phyloP scores from a whole-genome alignment of 2,113 vertebrate species.

The Hippopotamus amphibius region DNA sequence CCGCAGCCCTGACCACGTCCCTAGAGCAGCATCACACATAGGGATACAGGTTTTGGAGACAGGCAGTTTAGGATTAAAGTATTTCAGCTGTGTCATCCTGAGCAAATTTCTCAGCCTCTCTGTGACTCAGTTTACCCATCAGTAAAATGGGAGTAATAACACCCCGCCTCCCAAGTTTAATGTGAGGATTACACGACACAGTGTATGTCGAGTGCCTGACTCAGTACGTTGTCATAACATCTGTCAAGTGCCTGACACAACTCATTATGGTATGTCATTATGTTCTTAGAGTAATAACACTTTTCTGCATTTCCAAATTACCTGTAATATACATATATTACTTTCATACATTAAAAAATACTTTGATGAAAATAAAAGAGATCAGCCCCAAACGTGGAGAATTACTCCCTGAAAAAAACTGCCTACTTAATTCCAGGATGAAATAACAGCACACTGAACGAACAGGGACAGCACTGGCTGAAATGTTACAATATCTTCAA shows the following conservation, averaged over 20 bases:
- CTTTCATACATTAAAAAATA: not conserved
- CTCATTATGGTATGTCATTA: not conserved
- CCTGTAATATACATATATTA: not conserved
- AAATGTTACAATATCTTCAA: not conserved
- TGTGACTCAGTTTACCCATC: not conserved
- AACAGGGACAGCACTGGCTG: not conserved
- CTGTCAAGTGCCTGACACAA: not conserved
- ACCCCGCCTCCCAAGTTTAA: not conserved
- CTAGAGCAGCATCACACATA: not conserved
- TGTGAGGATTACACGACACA: not conserved
- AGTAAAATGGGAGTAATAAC: not conserved
- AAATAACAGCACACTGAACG: not conserved
- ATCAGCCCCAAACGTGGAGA: not conserved
- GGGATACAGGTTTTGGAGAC: not conserved
- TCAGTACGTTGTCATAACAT: not conserved
- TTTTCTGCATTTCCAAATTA: not conserved
- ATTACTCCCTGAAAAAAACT: not conserved
- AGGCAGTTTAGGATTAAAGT: not conserved
- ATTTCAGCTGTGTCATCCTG: not conserved
- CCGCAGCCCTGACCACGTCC: not conserved
- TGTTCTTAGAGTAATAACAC: not conserved
- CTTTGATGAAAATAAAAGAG: not conserved
- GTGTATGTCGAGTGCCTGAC: not conserved
- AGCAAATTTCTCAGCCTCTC: not conserved
- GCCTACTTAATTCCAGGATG: not conserved